These are phyloP conservation scores for Sinocyclocheilus anshuiensis DNA, from an alignment of 2,113 vertebrate genomes.

Conservation along the genomic window DNA sequence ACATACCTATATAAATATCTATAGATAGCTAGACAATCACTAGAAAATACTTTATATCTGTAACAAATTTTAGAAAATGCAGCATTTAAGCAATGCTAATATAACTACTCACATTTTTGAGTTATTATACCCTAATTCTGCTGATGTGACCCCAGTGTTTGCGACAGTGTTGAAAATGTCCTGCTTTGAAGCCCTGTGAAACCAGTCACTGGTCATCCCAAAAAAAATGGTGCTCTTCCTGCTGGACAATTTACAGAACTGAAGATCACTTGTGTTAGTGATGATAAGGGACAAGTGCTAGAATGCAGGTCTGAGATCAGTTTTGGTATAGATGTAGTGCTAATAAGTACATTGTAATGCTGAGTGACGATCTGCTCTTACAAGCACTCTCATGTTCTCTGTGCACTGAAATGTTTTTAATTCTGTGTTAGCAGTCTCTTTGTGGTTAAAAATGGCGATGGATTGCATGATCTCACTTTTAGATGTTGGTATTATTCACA, in stretches of 20 bases:
- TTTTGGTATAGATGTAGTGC: background rate
- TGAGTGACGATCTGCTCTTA: background rate
- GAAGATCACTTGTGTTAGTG: background rate
- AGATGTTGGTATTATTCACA: slow-evolving; percentile 2
- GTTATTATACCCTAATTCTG: background rate
- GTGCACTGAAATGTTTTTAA: slow-evolving; percentile 35
- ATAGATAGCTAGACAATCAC: slow-evolving; percentile 34
- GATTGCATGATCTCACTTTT: slow-evolving; percentile 30
- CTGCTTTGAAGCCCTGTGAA: background rate
- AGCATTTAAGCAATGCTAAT: slow-evolving; percentile 3
- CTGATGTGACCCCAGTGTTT: background rate
- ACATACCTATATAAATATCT: background rate
- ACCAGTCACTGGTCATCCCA: background rate
- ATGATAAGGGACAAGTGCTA: background rate
- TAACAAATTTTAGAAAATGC: background rate
- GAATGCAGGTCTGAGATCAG: slow-evolving; percentile 8
- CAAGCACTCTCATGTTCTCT: slow-evolving; percentile 22
- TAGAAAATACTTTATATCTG: background rate
- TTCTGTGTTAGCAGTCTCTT: background rate
- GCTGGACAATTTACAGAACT: slow-evolving; percentile 15
- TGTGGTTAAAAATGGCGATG: background rate
- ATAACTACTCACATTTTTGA: background rate
- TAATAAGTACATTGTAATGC: background rate
- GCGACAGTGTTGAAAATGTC: slow-evolving; percentile 7
- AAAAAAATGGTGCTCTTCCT: slow-evolving; percentile 41